These are phyloP conservation scores for Drosophila repletoides DNA, from an alignment of 1,140 invertebrate genomes.

Conservation along the genomic window DNA sequence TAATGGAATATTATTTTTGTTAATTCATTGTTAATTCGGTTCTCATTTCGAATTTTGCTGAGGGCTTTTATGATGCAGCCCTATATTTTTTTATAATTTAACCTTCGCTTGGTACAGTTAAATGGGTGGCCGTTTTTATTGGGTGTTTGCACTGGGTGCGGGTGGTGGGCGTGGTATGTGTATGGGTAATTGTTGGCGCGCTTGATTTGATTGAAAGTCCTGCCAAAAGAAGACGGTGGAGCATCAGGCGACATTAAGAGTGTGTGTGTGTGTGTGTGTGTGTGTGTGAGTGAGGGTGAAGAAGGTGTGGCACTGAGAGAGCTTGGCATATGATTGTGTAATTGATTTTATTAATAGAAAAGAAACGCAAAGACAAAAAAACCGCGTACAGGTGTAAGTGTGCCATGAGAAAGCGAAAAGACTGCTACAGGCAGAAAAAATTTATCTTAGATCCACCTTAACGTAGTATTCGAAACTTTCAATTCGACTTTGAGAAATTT, in stretches of 20 bases:
- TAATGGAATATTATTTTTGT: too few species aligned
- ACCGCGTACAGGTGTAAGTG: neutral
- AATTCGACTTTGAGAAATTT: too few species aligned
- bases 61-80: constrained; percentile 13
- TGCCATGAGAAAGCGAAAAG: too few species aligned
- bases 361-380: constrained; percentile 8
- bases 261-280: neutral
- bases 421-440: too few species aligned
- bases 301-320: constrained; percentile 46
- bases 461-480: too few species aligned
- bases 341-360: constrained; percentile 74
- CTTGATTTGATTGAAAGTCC: constrained; percentile 74
- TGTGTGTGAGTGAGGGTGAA: neutral
- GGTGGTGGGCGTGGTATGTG: constrained; percentile 34
- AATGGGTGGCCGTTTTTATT: constrained; percentile 40
- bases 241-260: constrained; percentile 1
- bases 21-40: too few species aligned
- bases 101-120: constrained; percentile 59
- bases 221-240: constrained; percentile 34
- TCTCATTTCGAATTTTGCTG: neutral
- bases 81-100: constrained; percentile 45
- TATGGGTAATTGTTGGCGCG: constrained; percentile 70
- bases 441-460: too few species aligned
- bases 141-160: neutral
- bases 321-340: constrained; percentile 74